Percentiles rank a stretch among this genome's conserved stretches.
phyloP scores from a whole-genome alignment of 2,113 vertebrate genomes.

The Nannobrachium achirus region DNA sequence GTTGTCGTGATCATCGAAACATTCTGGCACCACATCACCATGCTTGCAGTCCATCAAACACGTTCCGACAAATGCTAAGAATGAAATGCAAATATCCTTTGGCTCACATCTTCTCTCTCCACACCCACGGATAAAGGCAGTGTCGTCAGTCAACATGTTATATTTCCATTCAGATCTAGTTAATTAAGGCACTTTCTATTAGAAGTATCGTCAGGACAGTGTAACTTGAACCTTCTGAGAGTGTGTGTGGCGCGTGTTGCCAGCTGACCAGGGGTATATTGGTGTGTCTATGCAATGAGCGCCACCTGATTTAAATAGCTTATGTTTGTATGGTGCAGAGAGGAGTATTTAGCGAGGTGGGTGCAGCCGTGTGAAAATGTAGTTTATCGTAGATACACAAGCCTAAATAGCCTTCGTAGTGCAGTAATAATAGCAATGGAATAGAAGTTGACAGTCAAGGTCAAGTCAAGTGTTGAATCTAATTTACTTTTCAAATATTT shows the following conservation, averaged over 20 bases:
- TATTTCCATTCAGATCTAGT: slow-evolving; percentile 52
- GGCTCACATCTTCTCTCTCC: not conserved
- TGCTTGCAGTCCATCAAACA: too few relatives aligned
- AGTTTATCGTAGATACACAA: slow-evolving; percentile 10
- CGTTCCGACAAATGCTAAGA: too few relatives aligned
- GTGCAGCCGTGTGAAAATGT: slow-evolving; percentile 1
- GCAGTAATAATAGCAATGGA: slow-evolving; percentile 19
- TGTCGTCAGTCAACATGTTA: slow-evolving; percentile 23
- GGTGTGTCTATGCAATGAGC: slow-evolving; percentile 40
- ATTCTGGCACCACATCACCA: too few relatives aligned
- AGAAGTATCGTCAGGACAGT: slow-evolving; percentile 46
- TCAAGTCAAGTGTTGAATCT: not conserved
- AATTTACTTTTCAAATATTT: too few relatives aligned
- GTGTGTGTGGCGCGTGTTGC: slow-evolving; percentile 37
- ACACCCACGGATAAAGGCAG: slow-evolving; percentile 37
- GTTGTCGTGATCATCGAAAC: too few relatives aligned
- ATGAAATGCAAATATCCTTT: not conserved
- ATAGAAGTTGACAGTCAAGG: slow-evolving; percentile 27
- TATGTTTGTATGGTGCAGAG: slow-evolving; percentile 21
- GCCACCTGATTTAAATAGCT: slow-evolving; percentile 54
- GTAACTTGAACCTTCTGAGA: slow-evolving; percentile 51
- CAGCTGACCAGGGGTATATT: not conserved
- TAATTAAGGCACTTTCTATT: slow-evolving; percentile 72
- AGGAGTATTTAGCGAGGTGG: slow-evolving; percentile 51
- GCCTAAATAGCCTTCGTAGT: slow-evolving; percentile 8